Conservation (phyloP, 2,888 invertebrate genomes). For the Acholoe squamosa region DNA sequence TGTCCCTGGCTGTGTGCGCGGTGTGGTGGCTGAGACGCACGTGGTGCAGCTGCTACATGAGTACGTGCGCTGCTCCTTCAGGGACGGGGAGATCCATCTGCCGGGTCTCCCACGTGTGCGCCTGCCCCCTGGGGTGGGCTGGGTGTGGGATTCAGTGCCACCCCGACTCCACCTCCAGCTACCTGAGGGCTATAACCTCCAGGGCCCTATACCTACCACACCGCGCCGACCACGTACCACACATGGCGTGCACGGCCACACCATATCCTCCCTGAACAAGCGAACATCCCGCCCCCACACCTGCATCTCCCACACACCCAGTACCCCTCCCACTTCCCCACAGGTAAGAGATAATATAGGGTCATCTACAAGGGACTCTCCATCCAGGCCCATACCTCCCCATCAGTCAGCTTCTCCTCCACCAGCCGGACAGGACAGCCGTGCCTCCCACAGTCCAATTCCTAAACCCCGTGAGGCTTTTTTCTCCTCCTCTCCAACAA, state of each 20-base stretch:
- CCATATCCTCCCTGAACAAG: slow-evolving; percentile 26
- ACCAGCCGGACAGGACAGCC: background rate
- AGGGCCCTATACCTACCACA: background rate
- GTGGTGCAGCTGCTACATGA: slow-evolving; percentile 11
- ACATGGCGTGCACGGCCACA: background rate
- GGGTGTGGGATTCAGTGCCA: slow-evolving; percentile 46
- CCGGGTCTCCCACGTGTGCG: background rate
- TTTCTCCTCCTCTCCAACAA: too few species aligned
- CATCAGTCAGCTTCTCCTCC: background rate
- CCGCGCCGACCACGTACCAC: slow-evolving; percentile 21
- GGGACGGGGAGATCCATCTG: slow-evolving; percentile 9
- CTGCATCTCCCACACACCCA: background rate
- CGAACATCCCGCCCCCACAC: slow-evolving; percentile 44
- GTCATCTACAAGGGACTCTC: background rate
- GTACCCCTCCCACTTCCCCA: background rate
- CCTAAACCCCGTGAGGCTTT: background rate
- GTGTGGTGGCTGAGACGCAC: background rate
- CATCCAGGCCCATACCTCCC: background rate
- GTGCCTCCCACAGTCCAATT: background rate
- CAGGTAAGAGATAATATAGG: background rate
- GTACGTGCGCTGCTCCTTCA: slow-evolving; percentile 5
- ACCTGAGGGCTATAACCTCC: background rate
- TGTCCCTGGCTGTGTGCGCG: slow-evolving; percentile 2
- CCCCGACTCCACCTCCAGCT: slow-evolving; percentile 19
- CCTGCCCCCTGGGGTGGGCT: slow-evolving; percentile 31